Evolutionary conservation across 35 echinoderm and acorn worm genomes (phyloP), one percentile per base, ranked within the genome.

Genomic region (Acanthaster planci): DNA sequence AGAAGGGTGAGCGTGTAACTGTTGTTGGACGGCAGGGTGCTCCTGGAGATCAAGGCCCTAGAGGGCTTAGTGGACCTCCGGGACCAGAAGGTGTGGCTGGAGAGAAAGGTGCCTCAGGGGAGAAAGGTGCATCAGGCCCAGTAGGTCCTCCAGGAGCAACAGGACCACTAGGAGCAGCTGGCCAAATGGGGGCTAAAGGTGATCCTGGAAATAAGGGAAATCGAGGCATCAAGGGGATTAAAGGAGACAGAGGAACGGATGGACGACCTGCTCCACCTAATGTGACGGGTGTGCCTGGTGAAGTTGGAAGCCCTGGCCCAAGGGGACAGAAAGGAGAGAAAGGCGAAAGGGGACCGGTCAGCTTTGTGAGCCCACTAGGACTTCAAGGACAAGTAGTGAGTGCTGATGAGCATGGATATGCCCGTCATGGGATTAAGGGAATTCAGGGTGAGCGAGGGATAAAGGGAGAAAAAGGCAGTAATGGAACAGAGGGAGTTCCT

Each of bases 141-240:
- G 21, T 38, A 16, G 77, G 77, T 39, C 38, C 37, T n/a, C 17
- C 16, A 38, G 77, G 77, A 26, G 77, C 37, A 37, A 36, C n/a
- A 52, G 77, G 77, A 50, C 19, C 38, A 39, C 37, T 39, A 26
- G 47, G 39, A 72, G 10, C 30, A 26, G 14, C 64, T 34, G 64
- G 64, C 23, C 23, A 72, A 10, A 72, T 27, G 64, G 64, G 64
- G 34, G 64, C 14, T 72, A 72, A 72, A 72, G 64, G 64, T 31
- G 64, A 72, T 72, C 64, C 30, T 72, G 64, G 64, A 72, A 72
- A 72, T 72, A 72, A 72, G 30, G 64, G 64, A 14, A 34, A 72
- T 29, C 23, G 26, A 72, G 64, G 64, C 34, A 34, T 72, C 23
- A 72, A 72, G 23, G 64, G 64, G 14, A 34, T 27, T 26, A 30